Conservation (phyloP, 2,113 vertebrate species). For the Clarias batrachus region DNA sequence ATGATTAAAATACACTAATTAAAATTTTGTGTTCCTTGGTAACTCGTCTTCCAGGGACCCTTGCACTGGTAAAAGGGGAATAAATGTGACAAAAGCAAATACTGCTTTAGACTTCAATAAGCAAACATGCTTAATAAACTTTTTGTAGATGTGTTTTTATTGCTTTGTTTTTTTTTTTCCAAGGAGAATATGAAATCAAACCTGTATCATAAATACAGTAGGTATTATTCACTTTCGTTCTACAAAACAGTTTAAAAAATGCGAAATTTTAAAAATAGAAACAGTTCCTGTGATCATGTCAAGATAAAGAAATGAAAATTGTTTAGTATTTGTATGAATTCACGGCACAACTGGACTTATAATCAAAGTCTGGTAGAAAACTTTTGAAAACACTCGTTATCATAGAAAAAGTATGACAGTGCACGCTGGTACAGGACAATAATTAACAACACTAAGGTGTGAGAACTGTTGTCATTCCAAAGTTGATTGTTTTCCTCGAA, state of each 20-base stretch:
- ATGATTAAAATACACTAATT: slow-evolving; percentile 99
- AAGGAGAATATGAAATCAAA: not conserved
- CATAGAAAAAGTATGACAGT: not conserved
- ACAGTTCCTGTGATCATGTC: not conserved
- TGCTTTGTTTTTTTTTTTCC: not conserved
- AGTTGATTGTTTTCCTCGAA: not conserved
- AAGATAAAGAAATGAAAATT: not conserved
- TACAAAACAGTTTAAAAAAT: not conserved
- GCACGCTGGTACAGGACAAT: not conserved
- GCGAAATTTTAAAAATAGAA: not conserved
- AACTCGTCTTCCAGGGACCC: slow-evolving; percentile 99
- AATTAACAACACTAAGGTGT: not conserved
- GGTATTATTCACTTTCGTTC: not conserved
- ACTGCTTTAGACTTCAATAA: slow-evolving; percentile 89
- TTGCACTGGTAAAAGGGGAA: slow-evolving; percentile 99
- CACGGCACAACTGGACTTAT: not conserved
- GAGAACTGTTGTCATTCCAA: not conserved
- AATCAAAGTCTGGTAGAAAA: not conserved
- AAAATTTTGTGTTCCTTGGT: slow-evolving; percentile 99
- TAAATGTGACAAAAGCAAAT: slow-evolving; percentile 99
- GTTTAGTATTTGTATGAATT: not conserved
- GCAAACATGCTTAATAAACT: slow-evolving; percentile 93
- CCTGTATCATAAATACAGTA: slow-evolving; percentile 1
- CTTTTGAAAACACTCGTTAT: not conserved
- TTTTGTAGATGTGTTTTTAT: slow-evolving; percentile 62